phyloP scores from a whole-genome alignment of 2,113 vertebrate species.

The Maccullochella peelii region DNA sequence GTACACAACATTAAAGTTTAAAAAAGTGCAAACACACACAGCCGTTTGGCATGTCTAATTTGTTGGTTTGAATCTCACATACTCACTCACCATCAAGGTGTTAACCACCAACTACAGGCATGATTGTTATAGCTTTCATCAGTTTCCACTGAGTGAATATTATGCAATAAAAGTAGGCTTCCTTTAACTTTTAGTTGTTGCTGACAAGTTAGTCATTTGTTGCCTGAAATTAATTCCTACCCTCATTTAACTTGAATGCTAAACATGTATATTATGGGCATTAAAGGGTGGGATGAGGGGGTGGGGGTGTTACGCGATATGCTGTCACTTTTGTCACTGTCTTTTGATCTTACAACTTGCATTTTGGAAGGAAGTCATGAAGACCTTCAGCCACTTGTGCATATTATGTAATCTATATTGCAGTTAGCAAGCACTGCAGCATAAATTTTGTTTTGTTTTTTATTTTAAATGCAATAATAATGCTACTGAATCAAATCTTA shows the following conservation, averaged over 20 bases:
- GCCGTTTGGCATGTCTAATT: not conserved
- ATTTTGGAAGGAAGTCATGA: not conserved
- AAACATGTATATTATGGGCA: not conserved
- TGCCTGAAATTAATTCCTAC: too few relatives aligned
- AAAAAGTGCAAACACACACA: slow-evolving; percentile 11
- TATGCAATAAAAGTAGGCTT: slow-evolving; percentile 8
- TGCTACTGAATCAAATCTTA: not conserved
- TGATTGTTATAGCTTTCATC: not conserved
- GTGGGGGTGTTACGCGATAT: not conserved
- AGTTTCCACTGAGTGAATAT: not conserved
- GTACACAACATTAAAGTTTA: slow-evolving; percentile 1
- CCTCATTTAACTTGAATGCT: not conserved
- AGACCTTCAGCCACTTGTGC: not conserved
- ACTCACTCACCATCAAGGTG: slow-evolving; percentile 3
- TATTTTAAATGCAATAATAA: not conserved
- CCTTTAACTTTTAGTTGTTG: not conserved
- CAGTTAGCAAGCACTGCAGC: not conserved
- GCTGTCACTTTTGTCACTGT: slow-evolving; percentile 3
- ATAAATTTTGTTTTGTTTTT: not conserved
- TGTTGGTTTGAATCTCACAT: slow-evolving; percentile 33
- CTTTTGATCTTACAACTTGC: not conserved
- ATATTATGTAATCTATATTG: not conserved
- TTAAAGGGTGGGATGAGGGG: not conserved
- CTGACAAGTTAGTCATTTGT: not conserved
- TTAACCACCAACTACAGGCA: slow-evolving; percentile 2